A percentile compares a stretch with the other conserved stretches of the same genome.
Evolutionary conservation across 2,888 invertebrate genomes (phyloP).

Genomic region (Drosophila greeni): DNA sequence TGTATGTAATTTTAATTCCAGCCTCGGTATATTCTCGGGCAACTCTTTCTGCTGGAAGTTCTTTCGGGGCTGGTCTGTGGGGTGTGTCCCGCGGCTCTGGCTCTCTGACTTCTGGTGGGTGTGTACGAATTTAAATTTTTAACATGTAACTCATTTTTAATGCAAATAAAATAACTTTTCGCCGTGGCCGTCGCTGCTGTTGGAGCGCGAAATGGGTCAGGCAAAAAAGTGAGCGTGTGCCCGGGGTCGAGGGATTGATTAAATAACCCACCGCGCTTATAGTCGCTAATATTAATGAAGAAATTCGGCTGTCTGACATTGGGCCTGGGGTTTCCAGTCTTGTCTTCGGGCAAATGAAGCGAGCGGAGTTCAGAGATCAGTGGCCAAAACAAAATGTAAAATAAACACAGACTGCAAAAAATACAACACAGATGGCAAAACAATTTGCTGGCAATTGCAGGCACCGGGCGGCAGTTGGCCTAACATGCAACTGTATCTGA

Average conservation of each 20-base stretch:
- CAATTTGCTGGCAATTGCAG: slow-evolving; percentile 50
- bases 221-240: slow-evolving; percentile 61
- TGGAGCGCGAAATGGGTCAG: slow-evolving; percentile 66
- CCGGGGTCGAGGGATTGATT: slow-evolving; percentile 45
- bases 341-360: slow-evolving; percentile 42
- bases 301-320: slow-evolving; percentile 47
- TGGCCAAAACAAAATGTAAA: slow-evolving; percentile 11
- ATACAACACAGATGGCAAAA: slow-evolving; percentile 46
- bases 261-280: slow-evolving; percentile 42
- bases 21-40: slow-evolving; percentile 31
- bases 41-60: slow-evolving; percentile 29
- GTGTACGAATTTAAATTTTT: slow-evolving; percentile 70
- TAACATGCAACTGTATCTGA: slow-evolving; percentile 44
- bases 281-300: slow-evolving; percentile 49
- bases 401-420: slow-evolving; percentile 3
- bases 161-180: slow-evolving; percentile 66
- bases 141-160: slow-evolving; percentile 73
- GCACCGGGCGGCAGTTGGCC: slow-evolving; percentile 47
- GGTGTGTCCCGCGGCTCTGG: slow-evolving; percentile 35
- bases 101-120: slow-evolving; percentile 54
- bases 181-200: background rate
- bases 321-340: slow-evolving; percentile 8
- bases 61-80: slow-evolving; percentile 10
- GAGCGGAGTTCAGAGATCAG: slow-evolving; percentile 24
- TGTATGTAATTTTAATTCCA: slow-evolving; percentile 36